Evolutionary conservation across 2,113 vertebrate genomes (phyloP).

Genomic region (Erythrolamprus reginae): DNA sequence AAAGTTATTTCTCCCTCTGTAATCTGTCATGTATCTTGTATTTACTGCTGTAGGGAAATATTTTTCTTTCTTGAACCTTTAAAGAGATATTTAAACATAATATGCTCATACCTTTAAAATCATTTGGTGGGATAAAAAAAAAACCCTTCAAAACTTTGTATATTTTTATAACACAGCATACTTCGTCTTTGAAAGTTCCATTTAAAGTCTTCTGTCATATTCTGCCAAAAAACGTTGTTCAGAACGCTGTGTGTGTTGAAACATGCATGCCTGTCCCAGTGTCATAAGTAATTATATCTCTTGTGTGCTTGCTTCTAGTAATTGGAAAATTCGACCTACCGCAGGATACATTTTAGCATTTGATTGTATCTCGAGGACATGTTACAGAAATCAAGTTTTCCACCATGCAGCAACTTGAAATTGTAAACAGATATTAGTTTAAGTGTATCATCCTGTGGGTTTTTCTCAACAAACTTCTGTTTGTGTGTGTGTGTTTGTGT

Average conservation of each 20-base stretch:
- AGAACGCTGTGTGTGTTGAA: slow-evolving; percentile 70
- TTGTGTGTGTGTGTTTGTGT: not conserved
- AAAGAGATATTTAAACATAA: slow-evolving; percentile 66
- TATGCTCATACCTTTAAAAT: slow-evolving; percentile 66
- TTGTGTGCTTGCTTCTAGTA: slow-evolving; percentile 77
- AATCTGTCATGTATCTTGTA: slow-evolving; percentile 57
- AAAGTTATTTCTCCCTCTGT: slow-evolving; percentile 46
- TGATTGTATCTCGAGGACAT: slow-evolving; percentile 72
- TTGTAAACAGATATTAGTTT: slow-evolving; percentile 69
- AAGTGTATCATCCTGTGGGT: slow-evolving; percentile 55
- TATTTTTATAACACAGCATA: slow-evolving; percentile 43
- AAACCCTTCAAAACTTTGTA: slow-evolving; percentile 52
- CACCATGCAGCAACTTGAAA: slow-evolving; percentile 66
- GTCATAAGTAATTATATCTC: slow-evolving; percentile 88
- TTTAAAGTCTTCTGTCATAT: slow-evolving; percentile 75
- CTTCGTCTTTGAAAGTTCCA: slow-evolving; percentile 69
- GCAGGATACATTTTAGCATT: slow-evolving; percentile 67
- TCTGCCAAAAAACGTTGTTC: slow-evolving; percentile 74
- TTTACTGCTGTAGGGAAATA: slow-evolving; percentile 57
- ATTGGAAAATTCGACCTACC: slow-evolving; percentile 75
- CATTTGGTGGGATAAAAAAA: slow-evolving; percentile 65
- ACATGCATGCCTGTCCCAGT: slow-evolving; percentile 78
- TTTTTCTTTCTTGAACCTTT: slow-evolving; percentile 51
- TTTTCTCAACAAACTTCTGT: slow-evolving; percentile 54
- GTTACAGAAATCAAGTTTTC: slow-evolving; percentile 66